Evolutionary conservation across 1,140 invertebrate species (phyloP).

Genomic region (Conopomorpha cramerella): DNA sequence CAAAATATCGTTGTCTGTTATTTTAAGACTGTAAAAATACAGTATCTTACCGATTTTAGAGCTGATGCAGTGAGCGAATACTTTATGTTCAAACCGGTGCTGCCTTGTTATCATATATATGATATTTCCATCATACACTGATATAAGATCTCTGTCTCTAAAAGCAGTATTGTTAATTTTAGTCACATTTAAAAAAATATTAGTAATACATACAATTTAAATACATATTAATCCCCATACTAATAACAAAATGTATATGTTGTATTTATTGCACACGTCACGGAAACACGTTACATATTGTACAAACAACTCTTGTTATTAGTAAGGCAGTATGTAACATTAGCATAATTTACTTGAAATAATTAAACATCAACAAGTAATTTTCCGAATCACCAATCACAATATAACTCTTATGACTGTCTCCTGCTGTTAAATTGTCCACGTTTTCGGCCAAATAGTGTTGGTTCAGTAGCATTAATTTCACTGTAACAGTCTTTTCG

Average conservation of each 20-base stretch:
- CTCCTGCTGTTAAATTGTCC: constrained; percentile 32
- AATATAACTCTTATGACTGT: constrained; percentile 37
- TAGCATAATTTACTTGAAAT: constrained; percentile 26
- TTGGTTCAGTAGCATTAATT: constrained; percentile 32
- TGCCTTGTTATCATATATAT: constrained; percentile 30
- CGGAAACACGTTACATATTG: too few relatives aligned
- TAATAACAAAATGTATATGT: too few relatives aligned
- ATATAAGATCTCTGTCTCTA: constrained; percentile 43
- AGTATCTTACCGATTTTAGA: constrained; percentile 32
- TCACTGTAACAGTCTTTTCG: constrained; percentile 17
- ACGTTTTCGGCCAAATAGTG: constrained; percentile 30
- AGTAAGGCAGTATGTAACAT: too few relatives aligned
- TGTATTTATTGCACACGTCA: too few relatives aligned
- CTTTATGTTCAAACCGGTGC: constrained; percentile 31
- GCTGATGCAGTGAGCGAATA: constrained; percentile 45
- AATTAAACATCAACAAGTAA: constrained; percentile 31
- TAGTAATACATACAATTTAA: constrained; percentile 1
- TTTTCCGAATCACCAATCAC: constrained; percentile 59
- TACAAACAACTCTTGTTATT: too few relatives aligned
- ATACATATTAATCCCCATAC: too few relatives aligned
- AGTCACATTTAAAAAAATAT: too few relatives aligned
- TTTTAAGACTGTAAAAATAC: too few relatives aligned
- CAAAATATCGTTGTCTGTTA: too few relatives aligned
- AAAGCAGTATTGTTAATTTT: too few relatives aligned
- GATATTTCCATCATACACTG: constrained; percentile 31